A percentile compares a stretch with the other conserved stretches of the same genome.
phyloP scores from a whole-genome alignment of 2,888 invertebrate genomes.

The Mythimna lalbum region DNA sequence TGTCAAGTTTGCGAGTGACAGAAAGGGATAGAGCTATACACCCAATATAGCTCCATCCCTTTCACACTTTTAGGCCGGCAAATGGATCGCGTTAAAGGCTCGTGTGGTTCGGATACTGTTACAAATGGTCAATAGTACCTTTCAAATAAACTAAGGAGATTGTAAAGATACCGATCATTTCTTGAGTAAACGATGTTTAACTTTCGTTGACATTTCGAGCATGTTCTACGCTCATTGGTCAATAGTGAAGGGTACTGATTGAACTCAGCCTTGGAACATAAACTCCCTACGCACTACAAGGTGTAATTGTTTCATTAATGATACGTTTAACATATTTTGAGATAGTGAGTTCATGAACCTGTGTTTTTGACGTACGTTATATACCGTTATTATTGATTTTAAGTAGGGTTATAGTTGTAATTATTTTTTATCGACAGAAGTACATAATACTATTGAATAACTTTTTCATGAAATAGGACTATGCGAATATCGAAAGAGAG shows the following conservation, averaged over 20 bases:
- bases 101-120: no score
- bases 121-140: not conserved
- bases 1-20: no score
- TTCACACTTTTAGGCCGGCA: no score
- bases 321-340: not conserved
- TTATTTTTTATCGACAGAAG: no score
- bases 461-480: no score
- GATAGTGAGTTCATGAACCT: constrained; percentile 25
- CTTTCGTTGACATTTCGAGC: constrained; percentile 57
- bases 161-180: constrained; percentile 14
- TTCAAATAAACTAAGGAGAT: constrained; percentile 9
- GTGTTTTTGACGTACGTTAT: not conserved
- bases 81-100: no score
- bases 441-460: no score
- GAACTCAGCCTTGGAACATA: constrained; percentile 49
- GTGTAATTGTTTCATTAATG: constrained; percentile 27
- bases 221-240: constrained; percentile 51
- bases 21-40: no score
- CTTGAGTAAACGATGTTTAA: constrained; percentile 46
- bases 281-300: constrained; percentile 36
- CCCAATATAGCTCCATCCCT: no score
- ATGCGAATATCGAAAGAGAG: no score
- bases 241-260: constrained; percentile 54
- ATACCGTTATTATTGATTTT: not conserved
- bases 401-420: no score